Evolutionary conservation across 2,113 vertebrate genomes (phyloP).

Genomic region (Odontesthes bonariensis): DNA sequence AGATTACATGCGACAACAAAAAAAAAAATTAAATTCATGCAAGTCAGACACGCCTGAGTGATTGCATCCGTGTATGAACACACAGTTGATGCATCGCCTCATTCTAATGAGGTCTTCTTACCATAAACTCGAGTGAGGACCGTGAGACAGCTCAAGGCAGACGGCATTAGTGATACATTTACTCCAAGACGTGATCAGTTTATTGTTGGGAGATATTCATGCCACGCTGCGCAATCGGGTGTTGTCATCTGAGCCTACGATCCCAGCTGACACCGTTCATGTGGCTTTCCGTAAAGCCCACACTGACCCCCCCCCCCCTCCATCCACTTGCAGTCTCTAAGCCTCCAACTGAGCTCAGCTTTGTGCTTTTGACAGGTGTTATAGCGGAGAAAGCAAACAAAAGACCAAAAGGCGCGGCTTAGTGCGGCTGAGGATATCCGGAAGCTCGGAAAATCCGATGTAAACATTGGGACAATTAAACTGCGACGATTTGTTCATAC

Average conservation of each 20-base stretch:
- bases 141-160: not conserved
- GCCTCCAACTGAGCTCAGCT: conserved; percentile 1
- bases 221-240: not conserved
- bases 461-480: not conserved
- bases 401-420: not conserved
- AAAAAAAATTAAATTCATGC: not conserved
- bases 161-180: not conserved
- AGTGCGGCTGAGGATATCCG: not conserved
- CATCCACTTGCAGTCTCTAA: not conserved
- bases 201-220: not conserved
- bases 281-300: not conserved
- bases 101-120: conserved; percentile 7
- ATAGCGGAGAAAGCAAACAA: conserved; percentile 17
- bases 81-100: not conserved
- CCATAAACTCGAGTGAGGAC: conserved; percentile 1
- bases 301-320: not conserved
- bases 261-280: not conserved
- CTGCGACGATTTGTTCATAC: not conserved
- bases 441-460: not conserved
- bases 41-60: not conserved
- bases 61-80: not conserved
- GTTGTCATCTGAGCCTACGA: not conserved
- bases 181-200: not conserved
- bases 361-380: not conserved
- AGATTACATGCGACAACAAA: not conserved